phyloP scores from a whole-genome alignment of 2,888 invertebrate genomes.

The Latrodectus elegans region DNA sequence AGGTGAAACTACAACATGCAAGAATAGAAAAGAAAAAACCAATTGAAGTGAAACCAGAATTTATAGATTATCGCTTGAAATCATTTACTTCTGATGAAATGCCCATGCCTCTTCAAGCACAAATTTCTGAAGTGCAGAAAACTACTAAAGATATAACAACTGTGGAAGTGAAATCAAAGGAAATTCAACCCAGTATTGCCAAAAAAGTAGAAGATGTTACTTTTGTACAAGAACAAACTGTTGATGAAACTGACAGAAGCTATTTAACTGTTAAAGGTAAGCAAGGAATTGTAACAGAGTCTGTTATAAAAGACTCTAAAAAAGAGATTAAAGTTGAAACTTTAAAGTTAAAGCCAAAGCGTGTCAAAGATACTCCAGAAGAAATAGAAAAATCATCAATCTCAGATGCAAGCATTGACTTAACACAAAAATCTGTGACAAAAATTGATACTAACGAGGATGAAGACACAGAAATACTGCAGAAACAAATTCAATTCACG shows the following conservation, averaged over 20 bases:
- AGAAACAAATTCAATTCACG: conserved; percentile 38
- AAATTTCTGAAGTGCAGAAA: conserved; percentile 31
- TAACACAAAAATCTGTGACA: conserved; percentile 39
- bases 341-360: conserved; percentile 43
- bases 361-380: conserved; percentile 39
- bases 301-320: conserved; percentile 3
- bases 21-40: conserved; percentile 47
- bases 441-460: conserved; percentile 48
- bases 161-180: conserved; percentile 11
- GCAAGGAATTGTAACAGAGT: conserved; percentile 29
- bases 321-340: conserved; percentile 24
- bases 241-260: conserved; percentile 15
- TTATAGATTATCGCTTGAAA: conserved; percentile 54
- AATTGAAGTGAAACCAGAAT: conserved; percentile 56
- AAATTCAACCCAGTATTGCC: neutral
- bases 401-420: conserved; percentile 3
- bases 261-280: conserved; percentile 22
- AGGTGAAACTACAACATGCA: conserved; percentile 51
- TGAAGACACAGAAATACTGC: conserved; percentile 12
- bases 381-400: conserved; percentile 7
- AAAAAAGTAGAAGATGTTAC: conserved; percentile 14
- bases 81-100: conserved; percentile 33
- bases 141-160: conserved; percentile 14
- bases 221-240: conserved; percentile 19
- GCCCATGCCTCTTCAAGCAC: conserved; percentile 35